Evolutionary conservation across 2,888 invertebrate genomes (phyloP).

Genomic region (Troides helena): DNA sequence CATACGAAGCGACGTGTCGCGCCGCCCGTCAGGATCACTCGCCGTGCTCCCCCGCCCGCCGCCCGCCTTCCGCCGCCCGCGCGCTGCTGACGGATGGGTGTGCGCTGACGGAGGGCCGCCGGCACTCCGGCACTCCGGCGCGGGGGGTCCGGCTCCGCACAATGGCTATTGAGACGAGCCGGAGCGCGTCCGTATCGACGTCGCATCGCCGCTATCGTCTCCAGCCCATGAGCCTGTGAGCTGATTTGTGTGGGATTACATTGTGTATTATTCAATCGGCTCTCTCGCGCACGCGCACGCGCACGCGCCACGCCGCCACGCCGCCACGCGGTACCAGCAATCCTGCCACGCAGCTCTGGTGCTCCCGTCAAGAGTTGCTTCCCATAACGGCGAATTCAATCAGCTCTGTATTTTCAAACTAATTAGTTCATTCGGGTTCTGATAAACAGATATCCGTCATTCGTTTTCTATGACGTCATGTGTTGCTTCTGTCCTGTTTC

Average conservation of each 20-base stretch:
- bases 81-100: conserved; percentile 66
- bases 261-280: conserved; percentile 64
- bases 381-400: too few relatives aligned
- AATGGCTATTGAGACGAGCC: conserved; percentile 75
- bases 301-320: conserved; percentile 26
- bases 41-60: conserved; percentile 45
- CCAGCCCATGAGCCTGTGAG: conserved; percentile 48
- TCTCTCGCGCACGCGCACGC: conserved; percentile 44
- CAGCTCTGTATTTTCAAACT: too few relatives aligned
- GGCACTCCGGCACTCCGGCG: conserved; percentile 48
- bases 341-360: conserved; percentile 17
- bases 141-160: conserved; percentile 46
- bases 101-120: conserved; percentile 50
- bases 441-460: too few relatives aligned
- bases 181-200: conserved; percentile 58
- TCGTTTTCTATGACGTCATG: too few relatives aligned
- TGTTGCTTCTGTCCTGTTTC: too few relatives aligned
- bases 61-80: conserved; percentile 59
- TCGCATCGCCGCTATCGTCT: conserved; percentile 69
- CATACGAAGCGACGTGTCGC: conserved; percentile 44
- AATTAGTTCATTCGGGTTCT: too few relatives aligned
- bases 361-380: neutral
- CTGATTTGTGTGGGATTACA: conserved; percentile 72
- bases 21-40: conserved; percentile 57
- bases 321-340: conserved; percentile 37